Base-by-base conservation (phyloP, 2,888 invertebrate species). In the Gibbula magus region DNA sequence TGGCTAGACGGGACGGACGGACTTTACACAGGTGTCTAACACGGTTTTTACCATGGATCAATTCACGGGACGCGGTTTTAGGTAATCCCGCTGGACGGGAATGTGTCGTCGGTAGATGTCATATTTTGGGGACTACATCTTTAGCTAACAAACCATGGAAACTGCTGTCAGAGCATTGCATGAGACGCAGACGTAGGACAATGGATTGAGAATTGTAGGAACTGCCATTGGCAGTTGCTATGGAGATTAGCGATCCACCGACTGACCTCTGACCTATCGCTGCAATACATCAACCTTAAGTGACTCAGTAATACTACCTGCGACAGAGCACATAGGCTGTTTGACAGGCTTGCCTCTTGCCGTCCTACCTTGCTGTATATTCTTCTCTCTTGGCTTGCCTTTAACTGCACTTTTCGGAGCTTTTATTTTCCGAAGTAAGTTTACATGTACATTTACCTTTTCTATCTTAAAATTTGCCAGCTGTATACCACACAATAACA, bases 161-260 rank as follows among this genome's bases (percentile, higher is more conserved):
- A 56, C 20, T 22, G 5, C 20, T 8, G 56, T 25, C 22, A n/a
- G 22, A 8, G 56, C n/a, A n/a, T 16, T 8, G 29, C 20, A 35
- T n/a, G 3, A 39, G n/a, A 20, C 35, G n/a, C 29, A 35, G 35
- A 39, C 20, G 20, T 10, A 39, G 70, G 35, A 20, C 35, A 39
- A 29, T 35, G 32, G 70, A 39, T 20, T 35, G 20, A 39, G 35
- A 29, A 70, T 70, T 70, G 70, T 75, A 75, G 39, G 35, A 45
- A 67, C 54, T 73, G 56, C 54, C 74, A 78, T 78, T 78, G 78
- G 78, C 56, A 78, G 78, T 78, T 78, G 74, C 78, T 73, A 78
- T 78, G 78, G 73, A 51, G 74, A 78, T 73, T 39, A 74, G 73
- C 67, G 74, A 78, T 70, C 74, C 78, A 74, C 78, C 56, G 74